Base-by-base conservation (phyloP, 2,797 vertebrate genomes). In the Leptodactylus fallax region DNA sequence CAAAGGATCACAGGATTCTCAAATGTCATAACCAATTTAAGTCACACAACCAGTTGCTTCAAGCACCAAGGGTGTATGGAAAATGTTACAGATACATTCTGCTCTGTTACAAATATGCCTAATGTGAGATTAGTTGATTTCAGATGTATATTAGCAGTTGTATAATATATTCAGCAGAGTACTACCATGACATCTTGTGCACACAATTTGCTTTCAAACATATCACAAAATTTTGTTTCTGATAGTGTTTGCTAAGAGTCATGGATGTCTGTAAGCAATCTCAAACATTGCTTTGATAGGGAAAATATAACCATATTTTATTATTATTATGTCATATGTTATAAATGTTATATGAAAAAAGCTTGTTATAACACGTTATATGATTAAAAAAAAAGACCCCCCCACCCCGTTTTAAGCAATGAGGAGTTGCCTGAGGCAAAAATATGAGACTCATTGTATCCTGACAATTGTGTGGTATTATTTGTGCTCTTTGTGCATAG, bases 1-100 rank as follows among this genome's bases (percentile, higher is more conserved):
- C 83, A 85, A 81, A 76, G 78, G 87, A 88, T 88, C 69, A 88
- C 61, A 74, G 60, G 78, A 63, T 67, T 85, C 81, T 88, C 65
- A 80, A 19, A 74, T 88, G 87, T 88, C 78, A 85, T 61, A 65
- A 65, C 19, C 53, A 81, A 76, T 85, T 81, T 72, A 67, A 63
- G 23, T 88, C 87, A 88, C 25, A 79, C 49, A 80, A 56, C 13
- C 78, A 60, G 69, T 81, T 76, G 63, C 58, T 16, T 65, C 17
- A 45, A 69, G 11, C 53, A 49, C 3, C 49, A 76, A 81, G 79
- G 6, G 27, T 36, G 61, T 86, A 61, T 36, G 8, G 53, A 58
- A 36, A 58, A 36, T 36, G 36, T 36, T 2, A 1, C 4, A 36
- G 36, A 36, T 36, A 36, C 36, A 36, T 36, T 36, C 36, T 36